Base-by-base conservation (phyloP, 1,140 invertebrate genomes). In the Formica selysi region DNA sequence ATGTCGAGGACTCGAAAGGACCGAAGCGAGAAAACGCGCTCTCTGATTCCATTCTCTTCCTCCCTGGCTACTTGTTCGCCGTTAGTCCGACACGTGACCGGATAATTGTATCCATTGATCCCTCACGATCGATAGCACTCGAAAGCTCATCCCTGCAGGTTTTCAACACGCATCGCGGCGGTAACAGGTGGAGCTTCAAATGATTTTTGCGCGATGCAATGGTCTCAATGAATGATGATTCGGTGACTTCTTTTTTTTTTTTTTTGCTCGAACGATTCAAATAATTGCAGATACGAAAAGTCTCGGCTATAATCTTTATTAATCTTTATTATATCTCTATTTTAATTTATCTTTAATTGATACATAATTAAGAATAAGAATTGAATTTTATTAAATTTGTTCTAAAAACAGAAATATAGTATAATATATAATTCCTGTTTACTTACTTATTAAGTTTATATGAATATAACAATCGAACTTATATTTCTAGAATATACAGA, bases 61-160 rank as follows among this genome's bases (percentile, higher is more conserved):
- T 71, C 65, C 8, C 36, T 26, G 71, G 84, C 68, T 86, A 76
- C 74, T 83, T 80, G 84, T 83, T 73, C 79, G 68, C 62, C 59
- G 83, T 76, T 81, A 54, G 51, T 29, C 68, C 79, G 90, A 89
- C 92, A 93, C 93, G 92, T 93, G 93, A 83, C 93, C 85, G 76
- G 90, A 92, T 90, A 92, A 93, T 94, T 91, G 92, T 92, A 90
- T 78, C 86, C 85, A 90, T 92, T 93, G 90, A 92, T 85, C 74
- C 76, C 74, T 61, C 38, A n/a, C 70, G 86, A 85, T 85, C 86
- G 86, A 87, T 87, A 87, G 64, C 51, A 51, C 80, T 80, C 22
- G 26, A 51, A 81, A 36, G 26, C 54, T 86, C 73, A 84, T 87
- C 73, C 65, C 68, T 62, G 64, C 87, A 90, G 85, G 74, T 90